These are phyloP conservation scores for Sternotherus odoratus DNA, from an alignment of 2,797 vertebrate genomes.

Conservation along the genomic window DNA sequence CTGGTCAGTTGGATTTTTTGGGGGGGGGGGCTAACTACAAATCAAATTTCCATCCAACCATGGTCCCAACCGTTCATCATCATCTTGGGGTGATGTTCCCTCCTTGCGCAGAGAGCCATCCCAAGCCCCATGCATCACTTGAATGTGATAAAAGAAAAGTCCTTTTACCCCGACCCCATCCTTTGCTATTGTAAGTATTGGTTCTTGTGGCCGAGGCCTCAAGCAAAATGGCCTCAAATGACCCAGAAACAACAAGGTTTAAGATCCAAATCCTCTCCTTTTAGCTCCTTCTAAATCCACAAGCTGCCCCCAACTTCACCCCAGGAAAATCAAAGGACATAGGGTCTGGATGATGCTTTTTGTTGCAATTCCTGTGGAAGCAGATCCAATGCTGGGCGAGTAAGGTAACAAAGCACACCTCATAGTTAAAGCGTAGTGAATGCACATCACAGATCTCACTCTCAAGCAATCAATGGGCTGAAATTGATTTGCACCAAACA, in stretches of 20 bases:
- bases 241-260: not conserved
- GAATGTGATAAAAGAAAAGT: not conserved
- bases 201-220: not conserved
- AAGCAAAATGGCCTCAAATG: not conserved
- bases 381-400: not conserved
- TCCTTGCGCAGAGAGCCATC: not conserved
- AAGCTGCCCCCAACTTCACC: not conserved
- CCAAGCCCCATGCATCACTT: not conserved
- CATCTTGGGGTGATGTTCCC: not conserved
- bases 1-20: too few relatives aligned
- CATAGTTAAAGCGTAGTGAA: not conserved
- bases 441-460: conserved; percentile 34
- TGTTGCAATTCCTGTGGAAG: not conserved
- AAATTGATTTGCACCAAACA: not conserved
- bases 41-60: rapidly evolving
- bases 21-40: rapidly evolving
- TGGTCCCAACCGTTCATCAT: not conserved
- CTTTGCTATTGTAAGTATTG: not conserved
- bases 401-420: not conserved
- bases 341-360: not conserved
- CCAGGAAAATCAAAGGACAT: not conserved
- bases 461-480: not conserved
- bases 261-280: not conserved
- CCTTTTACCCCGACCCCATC: not conserved
- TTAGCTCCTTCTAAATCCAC: not conserved